Evolutionary conservation across 1,140 invertebrate genomes (phyloP), one percentile per base, ranked within the genome.

Genomic region (Lanistes nyassanus): DNA sequence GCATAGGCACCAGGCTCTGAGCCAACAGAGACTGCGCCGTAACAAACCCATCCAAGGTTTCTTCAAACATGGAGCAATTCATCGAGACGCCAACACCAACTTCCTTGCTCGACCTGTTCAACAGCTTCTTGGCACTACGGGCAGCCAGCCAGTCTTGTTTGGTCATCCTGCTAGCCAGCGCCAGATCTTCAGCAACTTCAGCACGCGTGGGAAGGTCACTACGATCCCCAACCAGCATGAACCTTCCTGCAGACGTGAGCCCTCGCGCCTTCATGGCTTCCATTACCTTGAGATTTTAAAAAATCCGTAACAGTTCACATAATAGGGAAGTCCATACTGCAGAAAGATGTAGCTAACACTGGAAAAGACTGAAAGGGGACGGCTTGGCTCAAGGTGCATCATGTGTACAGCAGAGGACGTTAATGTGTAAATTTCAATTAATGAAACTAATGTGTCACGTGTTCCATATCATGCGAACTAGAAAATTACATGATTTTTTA

Each of bases 61-160:
- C 70, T 21, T 72, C 70, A 42, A 72, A 72, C 34, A 72, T 37
- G 2, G 70, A 72, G 11, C 70, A 53, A 29, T 72, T 72, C 19
- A 72, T 53, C 0, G 70, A 72, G 34, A 60, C 29, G 21, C 70
- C 70, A 9, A 51, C 47, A 16, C 47, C 68, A 34, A 36, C 47
- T 23, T 70, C 68, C 11, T 55, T 16, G 68, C 68, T 70, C 29
- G 53, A 51, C 36, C n/a, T 70, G 68, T 70, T 31, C 0, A 34
- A 21, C 0, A 3, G 23, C 1, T 29, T 21, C 29, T 56, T 26
- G 11, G 29, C 42, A 26, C 2, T 34, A 42, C 65, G 65, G 19
- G 68, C 5, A 6, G 51, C 51, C 9, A 70, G 31, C 13, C 68
- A 55, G 23, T 70, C 68, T 11, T 72, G 55, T 19, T 55, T 55